Base-by-base conservation (phyloP, 2,888 invertebrate species). In the Drosophila hamatofila region DNA sequence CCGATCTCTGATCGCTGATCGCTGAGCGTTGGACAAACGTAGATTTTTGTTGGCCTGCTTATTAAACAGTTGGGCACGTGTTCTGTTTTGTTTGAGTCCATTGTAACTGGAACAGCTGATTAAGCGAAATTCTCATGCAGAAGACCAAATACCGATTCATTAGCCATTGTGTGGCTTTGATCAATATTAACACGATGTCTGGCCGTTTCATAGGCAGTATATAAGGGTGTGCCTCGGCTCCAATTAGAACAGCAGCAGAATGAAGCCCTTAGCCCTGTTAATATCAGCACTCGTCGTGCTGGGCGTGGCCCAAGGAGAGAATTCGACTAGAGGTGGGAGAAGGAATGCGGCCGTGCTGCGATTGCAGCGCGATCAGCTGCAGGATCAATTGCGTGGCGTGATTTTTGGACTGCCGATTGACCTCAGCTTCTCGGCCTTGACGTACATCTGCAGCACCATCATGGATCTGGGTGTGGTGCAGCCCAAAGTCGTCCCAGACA, bases 21-120 rank as follows among this genome's bases (percentile, higher is more conserved):
- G 65, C 23, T 23, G 41, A 59, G n/a, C 37, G 58, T 75, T 75
- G 44, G 49, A 69, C 60, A 75, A 69, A 37, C 55, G 30, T 67
- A 9, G 35, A 44, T 55, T 65, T 59, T 33, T 61, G 49, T 44
- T 51, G 51, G 49, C 18, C 49, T 49, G 58, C 37, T 18, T 58
- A 37, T 52, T 60, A 60, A 52, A 33, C 44, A 52, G 41, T 33
- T 61, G 54, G 51, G 7, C 46, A 41, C 54, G 39, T 30, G 39
- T 2, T 41, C 39, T 59, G 30, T 30, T 49, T 39, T 39, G 25
- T n/a, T n/a, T n/a, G n/a, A n/a, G n/a, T 25, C 39, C 42, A 55
- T 62, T 62, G 37, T 61, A 61, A 39, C 27, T 35, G 49, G 58
- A 58, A 37, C 58, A 58, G 58, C 58, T 58, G 58, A 52, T 60